Evolutionary conservation across 2,113 vertebrate genomes (phyloP).

Genomic region (Oreocharis arfaki): DNA sequence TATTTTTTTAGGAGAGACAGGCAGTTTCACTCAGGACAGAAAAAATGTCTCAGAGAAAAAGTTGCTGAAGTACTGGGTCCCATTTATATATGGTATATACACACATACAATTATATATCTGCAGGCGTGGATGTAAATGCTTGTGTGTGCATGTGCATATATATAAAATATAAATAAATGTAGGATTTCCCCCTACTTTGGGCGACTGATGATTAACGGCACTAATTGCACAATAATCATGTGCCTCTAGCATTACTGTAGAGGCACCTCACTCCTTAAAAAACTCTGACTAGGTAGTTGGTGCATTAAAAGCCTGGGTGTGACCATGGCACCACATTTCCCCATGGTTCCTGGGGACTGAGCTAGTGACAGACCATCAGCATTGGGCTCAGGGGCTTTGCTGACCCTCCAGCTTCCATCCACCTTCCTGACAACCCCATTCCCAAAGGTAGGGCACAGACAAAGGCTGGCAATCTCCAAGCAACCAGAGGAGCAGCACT

Average conservation of each 20-base stretch:
- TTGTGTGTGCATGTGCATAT: not conserved
- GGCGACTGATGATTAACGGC: not conserved
- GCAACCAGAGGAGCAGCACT: not conserved
- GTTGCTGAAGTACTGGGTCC: not conserved
- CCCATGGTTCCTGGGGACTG: accelerated
- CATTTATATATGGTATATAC: not conserved
- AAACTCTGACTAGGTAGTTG: too few species aligned
- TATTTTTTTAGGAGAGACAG: not conserved
- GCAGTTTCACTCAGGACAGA: not conserved
- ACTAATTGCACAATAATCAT: not conserved
- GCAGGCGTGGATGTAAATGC: not conserved
- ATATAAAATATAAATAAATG: not conserved
- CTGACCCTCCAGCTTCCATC: not conserved
- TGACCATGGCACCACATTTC: not conserved
- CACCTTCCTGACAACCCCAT: not conserved
- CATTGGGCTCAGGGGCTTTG: not conserved
- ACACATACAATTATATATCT: not conserved
- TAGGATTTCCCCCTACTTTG: not conserved
- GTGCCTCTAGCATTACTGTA: not conserved
- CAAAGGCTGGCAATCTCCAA: not conserved
- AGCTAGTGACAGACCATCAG: not conserved
- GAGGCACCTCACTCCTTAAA: not conserved
- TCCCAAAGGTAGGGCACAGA: not conserved
- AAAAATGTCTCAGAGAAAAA: not conserved
- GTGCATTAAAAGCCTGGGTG: not conserved